A percentile compares a stretch with the other conserved stretches of the same genome.
Evolutionary conservation across 2,113 vertebrate genomes (phyloP).

Genomic region (Oryzias woworae): DNA sequence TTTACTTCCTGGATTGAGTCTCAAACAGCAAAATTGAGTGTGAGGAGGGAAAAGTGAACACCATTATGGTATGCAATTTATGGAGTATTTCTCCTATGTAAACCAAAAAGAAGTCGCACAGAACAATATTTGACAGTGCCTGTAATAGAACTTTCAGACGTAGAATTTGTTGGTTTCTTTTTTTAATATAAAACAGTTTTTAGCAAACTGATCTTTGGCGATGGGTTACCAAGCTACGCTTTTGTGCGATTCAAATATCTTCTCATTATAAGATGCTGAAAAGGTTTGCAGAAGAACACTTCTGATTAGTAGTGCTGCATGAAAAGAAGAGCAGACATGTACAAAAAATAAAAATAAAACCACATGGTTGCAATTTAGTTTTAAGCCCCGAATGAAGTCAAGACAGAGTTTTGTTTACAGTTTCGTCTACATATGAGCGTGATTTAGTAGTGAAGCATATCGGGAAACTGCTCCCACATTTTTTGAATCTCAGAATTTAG

Average conservation of each 20-base stretch:
- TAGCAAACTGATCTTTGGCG: constrained; percentile 40
- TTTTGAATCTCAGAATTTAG: constrained; percentile 33
- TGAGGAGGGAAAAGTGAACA: constrained; percentile 31
- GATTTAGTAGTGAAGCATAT: constrained; percentile 55
- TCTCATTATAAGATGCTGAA: constrained; percentile 52
- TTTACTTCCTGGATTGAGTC: constrained; percentile 40
- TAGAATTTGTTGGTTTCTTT: constrained; percentile 21
- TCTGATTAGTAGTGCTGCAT: constrained; percentile 16
- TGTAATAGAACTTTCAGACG: constrained; percentile 50
- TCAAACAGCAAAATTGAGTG: constrained; percentile 10
- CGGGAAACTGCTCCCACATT: constrained; percentile 56
- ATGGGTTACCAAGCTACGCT: constrained; percentile 28
- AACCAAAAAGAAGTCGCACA: constrained; percentile 40
- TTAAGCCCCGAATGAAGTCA: constrained; percentile 62
- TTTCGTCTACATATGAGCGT: constrained; percentile 65
- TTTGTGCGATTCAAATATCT: constrained; percentile 34
- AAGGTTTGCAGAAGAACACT: constrained; percentile 59
- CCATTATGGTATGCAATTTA: constrained; percentile 28
- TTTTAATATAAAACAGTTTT: constrained; percentile 31
- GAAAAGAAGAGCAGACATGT: constrained; percentile 16
- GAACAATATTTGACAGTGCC: constrained; percentile 33
- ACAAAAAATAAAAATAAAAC: constrained; percentile 52
- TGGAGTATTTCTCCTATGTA: constrained; percentile 28
- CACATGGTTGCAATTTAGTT: constrained; percentile 71
- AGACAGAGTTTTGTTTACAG: constrained; percentile 68